These are phyloP conservation scores for Brachionus manjavacas DNA, from an alignment of 1,140 invertebrate genomes.

Conservation along the genomic window DNA sequence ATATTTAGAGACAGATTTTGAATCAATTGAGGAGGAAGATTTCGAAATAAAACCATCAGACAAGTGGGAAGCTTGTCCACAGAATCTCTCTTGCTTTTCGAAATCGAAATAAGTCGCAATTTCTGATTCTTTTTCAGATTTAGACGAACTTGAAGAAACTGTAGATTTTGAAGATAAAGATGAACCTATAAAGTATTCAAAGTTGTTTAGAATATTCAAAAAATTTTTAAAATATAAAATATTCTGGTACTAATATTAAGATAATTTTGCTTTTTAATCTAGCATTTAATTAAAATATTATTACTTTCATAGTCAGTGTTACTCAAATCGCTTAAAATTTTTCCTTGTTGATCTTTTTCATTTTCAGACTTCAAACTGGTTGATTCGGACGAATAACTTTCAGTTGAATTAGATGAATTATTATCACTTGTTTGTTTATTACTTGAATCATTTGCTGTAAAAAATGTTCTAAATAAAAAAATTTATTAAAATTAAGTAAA, in stretches of 20 bases:
- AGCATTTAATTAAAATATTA: neutral
- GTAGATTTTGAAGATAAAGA: neutral
- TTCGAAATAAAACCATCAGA: neutral
- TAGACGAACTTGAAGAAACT: neutral
- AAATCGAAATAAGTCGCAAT: too few species aligned
- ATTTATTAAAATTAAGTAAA: too few species aligned
- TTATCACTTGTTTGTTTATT: neutral
- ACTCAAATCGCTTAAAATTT: constrained; percentile 15
- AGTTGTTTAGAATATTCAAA: neutral
- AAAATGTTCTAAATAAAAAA: too few species aligned
- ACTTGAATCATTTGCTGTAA: neutral
- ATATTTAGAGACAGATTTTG: neutral
- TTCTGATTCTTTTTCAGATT: neutral
- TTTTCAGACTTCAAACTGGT: neutral
- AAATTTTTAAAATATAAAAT: too few species aligned
- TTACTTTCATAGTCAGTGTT: constrained; percentile 34
- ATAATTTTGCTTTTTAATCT: too few species aligned
- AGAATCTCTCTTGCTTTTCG: too few species aligned
- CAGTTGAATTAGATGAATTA: neutral
- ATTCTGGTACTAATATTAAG: too few species aligned
- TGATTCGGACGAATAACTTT: neutral
- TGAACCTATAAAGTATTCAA: neutral
- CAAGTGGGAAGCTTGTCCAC: too few species aligned
- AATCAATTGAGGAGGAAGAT: neutral
- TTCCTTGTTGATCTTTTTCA: neutral